These are phyloP conservation scores for Tenthredo amoena DNA, from an alignment of 2,888 invertebrate genomes.

Conservation along the genomic window DNA sequence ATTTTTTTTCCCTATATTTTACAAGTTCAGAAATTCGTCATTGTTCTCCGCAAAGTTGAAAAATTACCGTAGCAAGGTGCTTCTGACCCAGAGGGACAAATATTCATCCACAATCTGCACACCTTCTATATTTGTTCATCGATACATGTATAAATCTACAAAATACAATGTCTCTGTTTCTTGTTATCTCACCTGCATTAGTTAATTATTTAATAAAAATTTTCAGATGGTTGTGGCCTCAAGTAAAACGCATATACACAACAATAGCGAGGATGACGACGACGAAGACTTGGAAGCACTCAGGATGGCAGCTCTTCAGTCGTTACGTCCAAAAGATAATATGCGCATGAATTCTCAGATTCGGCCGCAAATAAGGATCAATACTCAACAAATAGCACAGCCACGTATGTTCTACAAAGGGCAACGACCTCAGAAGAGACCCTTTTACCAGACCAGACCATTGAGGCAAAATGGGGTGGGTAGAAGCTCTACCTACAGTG, in stretches of 20 bases:
- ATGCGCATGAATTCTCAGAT: constrained; percentile 57
- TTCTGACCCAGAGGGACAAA: background rate
- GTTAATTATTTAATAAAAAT: background rate
- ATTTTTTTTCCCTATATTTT: background rate
- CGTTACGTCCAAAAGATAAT: constrained; percentile 70
- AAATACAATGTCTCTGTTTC: background rate
- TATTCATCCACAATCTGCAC: background rate
- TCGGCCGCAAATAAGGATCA: constrained; percentile 55
- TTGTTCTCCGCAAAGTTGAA: background rate
- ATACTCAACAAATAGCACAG: constrained; percentile 57
- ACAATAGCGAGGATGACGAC: constrained; percentile 76
- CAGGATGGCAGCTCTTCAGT: constrained; percentile 79
- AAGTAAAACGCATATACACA: constrained; percentile 64
- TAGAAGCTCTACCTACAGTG: background rate
- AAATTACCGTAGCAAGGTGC: background rate
- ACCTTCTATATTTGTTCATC: background rate
- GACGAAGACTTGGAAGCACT: constrained; percentile 80
- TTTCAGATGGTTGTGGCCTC: constrained; percentile 64
- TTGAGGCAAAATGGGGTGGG: constrained; percentile 70
- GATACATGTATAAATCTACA: background rate
- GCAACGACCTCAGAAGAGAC: constrained; percentile 62
- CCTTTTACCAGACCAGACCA: constrained; percentile 63
- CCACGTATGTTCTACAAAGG: constrained; percentile 62
- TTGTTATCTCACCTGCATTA: background rate
- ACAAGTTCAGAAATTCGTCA: background rate